These are phyloP conservation scores for Gonioctena quinquepunctata DNA, from an alignment of 1,140 invertebrate species.

Conservation along the genomic window DNA sequence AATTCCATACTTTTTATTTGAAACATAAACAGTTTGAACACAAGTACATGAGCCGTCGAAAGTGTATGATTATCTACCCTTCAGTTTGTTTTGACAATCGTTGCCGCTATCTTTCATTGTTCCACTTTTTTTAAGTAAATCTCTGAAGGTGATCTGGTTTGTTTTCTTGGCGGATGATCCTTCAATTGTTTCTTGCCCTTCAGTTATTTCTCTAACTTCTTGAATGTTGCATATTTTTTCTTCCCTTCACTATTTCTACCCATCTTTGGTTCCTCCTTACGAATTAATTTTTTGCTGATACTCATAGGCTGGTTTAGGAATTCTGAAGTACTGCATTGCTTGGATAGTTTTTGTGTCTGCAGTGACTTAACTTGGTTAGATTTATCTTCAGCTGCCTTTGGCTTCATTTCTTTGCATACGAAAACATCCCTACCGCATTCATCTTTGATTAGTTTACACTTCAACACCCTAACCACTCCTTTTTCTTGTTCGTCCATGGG, in stretches of 20 bases:
- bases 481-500: not conserved
- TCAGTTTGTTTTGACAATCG: not conserved
- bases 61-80: not conserved
- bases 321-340: not conserved
- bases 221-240: not conserved
- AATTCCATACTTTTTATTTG: not conserved
- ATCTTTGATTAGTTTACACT: constrained; percentile 3
- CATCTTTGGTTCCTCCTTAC: not conserved
- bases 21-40: not conserved
- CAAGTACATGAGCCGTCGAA: not conserved
- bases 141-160: not conserved
- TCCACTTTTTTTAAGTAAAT: not conserved
- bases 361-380: not conserved
- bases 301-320: not conserved
- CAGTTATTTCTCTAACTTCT: not conserved
- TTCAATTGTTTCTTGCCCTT: not conserved
- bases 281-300: not conserved
- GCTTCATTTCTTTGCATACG: constrained; percentile 8
- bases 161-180: not conserved
- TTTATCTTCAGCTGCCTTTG: not conserved
- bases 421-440: not conserved
- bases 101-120: not conserved
- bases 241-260: not conserved
- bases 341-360: not conserved
- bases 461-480: not conserved